Base-by-base conservation (phyloP, 2,797 vertebrate species). In the Paedocypris micromegethes region DNA sequence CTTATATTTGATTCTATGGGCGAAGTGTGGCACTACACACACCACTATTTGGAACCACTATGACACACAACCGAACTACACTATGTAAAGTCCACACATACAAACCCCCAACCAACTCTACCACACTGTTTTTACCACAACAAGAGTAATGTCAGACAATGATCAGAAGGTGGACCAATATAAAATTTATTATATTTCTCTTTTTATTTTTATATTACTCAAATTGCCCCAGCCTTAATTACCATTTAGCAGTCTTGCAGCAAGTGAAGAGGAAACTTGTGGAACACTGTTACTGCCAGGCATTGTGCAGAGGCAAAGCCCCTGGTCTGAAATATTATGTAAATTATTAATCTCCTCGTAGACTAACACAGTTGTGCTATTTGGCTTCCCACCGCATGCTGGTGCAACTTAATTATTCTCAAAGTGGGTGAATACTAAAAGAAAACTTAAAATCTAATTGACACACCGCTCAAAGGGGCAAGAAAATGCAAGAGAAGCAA, bases 331-430 rank as follows among this genome's bases (percentile, higher is more conserved):
- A 84, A 83, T 78, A 86, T 85, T 83, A 85, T 84, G 83, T 86
- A 81, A 89, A 88, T 87, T 83, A 88, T 87, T 86, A 83, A 90
- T 86, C 85, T 85, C 73, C 71, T 68, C 73, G 66, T 70, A 81
- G 79, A 84, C 79, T 72, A 84, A 82, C 73, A 81, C 79, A 83
- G 84, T 84, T 78, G 81, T 79, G 76, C 78, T 86, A 65, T 78
- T 73, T 80, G 39, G 77, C 75, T 85, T 79, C 82, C 78, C 79
- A 78, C 61, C 83, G 80, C 81, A 65, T 75, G 66, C 48, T 6
- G 70, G 81, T 79, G 80, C 82, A 86, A 84, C 81, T 83, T 70
- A 88, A 83, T 78, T 81, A 84, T 83, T 83, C 73, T 79, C 59
- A 60, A 3, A 9, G 63, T 77, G 72, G 6, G 55, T 8, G 60